A percentile compares a stretch with the other conserved stretches of the same genome.
Evolutionary conservation across 2,797 vertebrate species (phyloP).

Genomic region (Coluber constrictor): DNA sequence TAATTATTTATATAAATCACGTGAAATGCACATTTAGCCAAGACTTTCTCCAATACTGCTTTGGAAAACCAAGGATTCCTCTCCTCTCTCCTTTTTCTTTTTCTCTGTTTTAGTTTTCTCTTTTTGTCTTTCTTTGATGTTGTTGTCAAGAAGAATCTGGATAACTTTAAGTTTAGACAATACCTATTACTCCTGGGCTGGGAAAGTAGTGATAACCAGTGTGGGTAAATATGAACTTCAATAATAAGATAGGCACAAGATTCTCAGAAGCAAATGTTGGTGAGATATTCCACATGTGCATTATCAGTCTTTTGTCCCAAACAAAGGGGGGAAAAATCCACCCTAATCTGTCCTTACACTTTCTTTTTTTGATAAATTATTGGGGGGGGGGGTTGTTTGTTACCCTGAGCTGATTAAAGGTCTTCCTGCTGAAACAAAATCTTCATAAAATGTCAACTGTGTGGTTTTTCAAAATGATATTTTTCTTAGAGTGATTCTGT

Average conservation of each 20-base stretch:
- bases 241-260: constrained; percentile 17
- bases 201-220: constrained; percentile 15
- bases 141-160: constrained; percentile 19
- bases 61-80: constrained; percentile 20
- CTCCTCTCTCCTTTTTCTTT: not conserved
- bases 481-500: constrained; percentile 5
- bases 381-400: constrained; percentile 31
- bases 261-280: constrained; percentile 18
- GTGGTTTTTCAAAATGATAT: constrained; percentile 29
- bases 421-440: constrained; percentile 63
- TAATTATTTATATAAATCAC: not conserved
- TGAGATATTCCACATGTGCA: constrained; percentile 42
- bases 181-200: constrained; percentile 27
- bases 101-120: not conserved
- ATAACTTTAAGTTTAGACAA: constrained; percentile 6
- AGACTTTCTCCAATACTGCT: not conserved
- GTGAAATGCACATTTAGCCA: not conserved
- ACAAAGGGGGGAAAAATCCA: constrained; percentile 43
- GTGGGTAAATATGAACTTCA: constrained; percentile 50
- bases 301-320: constrained; percentile 50
- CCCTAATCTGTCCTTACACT: constrained; percentile 49
- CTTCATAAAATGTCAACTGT: constrained; percentile 21
- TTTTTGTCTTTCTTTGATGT: not conserved
- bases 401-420: constrained; percentile 49
- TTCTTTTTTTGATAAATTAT: constrained; percentile 51